Conservation (phyloP, 2,888 invertebrate genomes). For the Latrodectus elegans region DNA sequence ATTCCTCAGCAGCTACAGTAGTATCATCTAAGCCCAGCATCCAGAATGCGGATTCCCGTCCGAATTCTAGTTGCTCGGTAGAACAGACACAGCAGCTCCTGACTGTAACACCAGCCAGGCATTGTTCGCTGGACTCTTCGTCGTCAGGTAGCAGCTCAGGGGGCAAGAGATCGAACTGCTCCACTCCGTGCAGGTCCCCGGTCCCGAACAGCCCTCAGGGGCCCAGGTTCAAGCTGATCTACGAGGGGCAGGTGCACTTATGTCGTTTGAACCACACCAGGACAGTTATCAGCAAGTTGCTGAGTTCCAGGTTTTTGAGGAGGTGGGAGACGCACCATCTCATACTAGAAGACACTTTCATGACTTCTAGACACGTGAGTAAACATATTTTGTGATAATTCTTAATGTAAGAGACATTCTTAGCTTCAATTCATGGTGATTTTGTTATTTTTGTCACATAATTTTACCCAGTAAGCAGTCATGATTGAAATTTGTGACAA, state of each 20-base stretch:
- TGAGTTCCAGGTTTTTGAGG: conserved; percentile 84
- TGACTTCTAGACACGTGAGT: conserved; percentile 84
- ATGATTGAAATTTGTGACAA: no score
- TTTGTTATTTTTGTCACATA: no score
- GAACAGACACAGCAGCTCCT: conserved; percentile 38
- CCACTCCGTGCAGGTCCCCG: conserved; percentile 50
- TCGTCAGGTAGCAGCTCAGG: conserved; percentile 32
- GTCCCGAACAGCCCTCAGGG: conserved; percentile 71
- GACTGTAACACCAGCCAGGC: conserved; percentile 5
- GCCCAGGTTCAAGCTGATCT: conserved; percentile 80
- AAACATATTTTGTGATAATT: neutral
- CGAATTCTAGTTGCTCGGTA: conserved; percentile 5
- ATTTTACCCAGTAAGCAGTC: no score
- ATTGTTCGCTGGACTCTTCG: conserved; percentile 52
- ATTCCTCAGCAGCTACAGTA: conserved; percentile 36
- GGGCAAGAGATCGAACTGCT: conserved; percentile 30
- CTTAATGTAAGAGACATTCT: neutral
- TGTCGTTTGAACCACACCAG: conserved; percentile 86
- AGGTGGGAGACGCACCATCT: conserved; percentile 86
- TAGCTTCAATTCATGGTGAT: no score
- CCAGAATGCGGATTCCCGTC: conserved; percentile 39
- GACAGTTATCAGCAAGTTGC: conserved; percentile 85
- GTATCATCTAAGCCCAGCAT: conserved; percentile 33
- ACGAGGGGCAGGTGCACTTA: conserved; percentile 84
- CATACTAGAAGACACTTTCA: conserved; percentile 81